Evolutionary conservation across 92 coral and sea anemone genomes (phyloP).

Genomic region (Porites divaricata): DNA sequence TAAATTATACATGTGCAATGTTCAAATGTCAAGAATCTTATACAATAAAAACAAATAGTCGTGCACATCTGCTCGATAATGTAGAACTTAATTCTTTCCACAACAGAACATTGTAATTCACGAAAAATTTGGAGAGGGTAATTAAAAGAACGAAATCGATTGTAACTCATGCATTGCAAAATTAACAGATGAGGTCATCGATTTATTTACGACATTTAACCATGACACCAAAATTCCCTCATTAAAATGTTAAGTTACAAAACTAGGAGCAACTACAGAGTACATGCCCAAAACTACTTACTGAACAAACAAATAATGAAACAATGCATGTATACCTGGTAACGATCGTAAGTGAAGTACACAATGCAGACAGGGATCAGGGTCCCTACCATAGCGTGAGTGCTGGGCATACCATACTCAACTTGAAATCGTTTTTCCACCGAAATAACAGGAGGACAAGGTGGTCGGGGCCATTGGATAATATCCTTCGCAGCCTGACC

Average conservation of each 20-base stretch:
- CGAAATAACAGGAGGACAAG: conserved; percentile 88
- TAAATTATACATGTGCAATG: no score
- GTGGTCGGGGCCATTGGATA: conserved; percentile 93
- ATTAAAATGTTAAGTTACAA: no score
- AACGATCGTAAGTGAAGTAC: conserved; percentile 91
- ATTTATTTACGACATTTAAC: background rate
- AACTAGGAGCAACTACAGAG: background rate
- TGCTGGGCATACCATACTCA: conserved; percentile 96
- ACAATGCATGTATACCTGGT: conserved; percentile 61
- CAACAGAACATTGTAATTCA: background rate
- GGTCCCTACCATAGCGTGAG: conserved; percentile 97
- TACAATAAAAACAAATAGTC: no score
- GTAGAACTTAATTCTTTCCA: no score
- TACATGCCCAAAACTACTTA: background rate
- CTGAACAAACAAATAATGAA: no score
- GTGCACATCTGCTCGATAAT: no score
- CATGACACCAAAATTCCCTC: background rate
- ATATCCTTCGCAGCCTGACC: conserved; percentile 96
- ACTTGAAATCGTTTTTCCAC: conserved; percentile 86
- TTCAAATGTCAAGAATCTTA: no score
- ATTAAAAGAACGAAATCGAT: background rate
- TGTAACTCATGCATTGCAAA: background rate
- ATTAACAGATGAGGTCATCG: background rate
- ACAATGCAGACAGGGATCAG: conserved; percentile 88
- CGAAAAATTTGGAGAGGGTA: background rate